Percentiles rank a stretch among this genome's conserved stretches.
phyloP scores from a whole-genome alignment of 2,113 vertebrate species.

The Coturnix japonica region DNA sequence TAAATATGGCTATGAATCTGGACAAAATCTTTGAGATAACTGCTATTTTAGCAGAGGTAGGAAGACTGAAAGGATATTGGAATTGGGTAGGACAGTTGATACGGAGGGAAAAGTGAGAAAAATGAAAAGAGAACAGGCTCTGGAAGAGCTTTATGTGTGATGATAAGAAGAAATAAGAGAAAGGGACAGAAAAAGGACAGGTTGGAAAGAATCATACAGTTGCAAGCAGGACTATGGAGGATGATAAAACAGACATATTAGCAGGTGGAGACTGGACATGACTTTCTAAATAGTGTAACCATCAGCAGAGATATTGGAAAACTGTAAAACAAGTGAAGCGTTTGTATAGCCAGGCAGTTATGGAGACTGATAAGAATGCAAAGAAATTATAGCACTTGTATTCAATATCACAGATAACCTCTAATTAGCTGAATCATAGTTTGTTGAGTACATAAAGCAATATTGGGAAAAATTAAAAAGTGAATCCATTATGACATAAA shows the following conservation, averaged over 20 bases:
- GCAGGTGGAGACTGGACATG: background rate
- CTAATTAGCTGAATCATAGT: constrained; percentile 21
- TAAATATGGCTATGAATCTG: background rate
- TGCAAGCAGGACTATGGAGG: background rate
- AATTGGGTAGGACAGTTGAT: background rate
- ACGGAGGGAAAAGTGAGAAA: background rate
- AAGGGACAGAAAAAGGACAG: background rate
- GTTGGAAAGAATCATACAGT: background rate
- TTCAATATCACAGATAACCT: background rate
- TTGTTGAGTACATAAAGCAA: background rate
- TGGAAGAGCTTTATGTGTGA: background rate
- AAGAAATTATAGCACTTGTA: background rate
- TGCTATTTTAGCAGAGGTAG: background rate
- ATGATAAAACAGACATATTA: background rate
- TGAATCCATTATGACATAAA: background rate
- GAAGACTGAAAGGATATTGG: background rate
- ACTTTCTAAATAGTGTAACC: background rate
- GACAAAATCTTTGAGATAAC: background rate
- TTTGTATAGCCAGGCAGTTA: background rate
- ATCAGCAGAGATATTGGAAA: background rate
- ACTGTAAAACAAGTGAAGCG: background rate
- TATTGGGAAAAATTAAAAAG: background rate
- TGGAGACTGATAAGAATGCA: background rate
- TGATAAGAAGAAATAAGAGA: background rate
- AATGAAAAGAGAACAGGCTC: background rate